Evolutionary conservation across 1,140 invertebrate species (phyloP).

Genomic region (Pemphigus obesinymphae): DNA sequence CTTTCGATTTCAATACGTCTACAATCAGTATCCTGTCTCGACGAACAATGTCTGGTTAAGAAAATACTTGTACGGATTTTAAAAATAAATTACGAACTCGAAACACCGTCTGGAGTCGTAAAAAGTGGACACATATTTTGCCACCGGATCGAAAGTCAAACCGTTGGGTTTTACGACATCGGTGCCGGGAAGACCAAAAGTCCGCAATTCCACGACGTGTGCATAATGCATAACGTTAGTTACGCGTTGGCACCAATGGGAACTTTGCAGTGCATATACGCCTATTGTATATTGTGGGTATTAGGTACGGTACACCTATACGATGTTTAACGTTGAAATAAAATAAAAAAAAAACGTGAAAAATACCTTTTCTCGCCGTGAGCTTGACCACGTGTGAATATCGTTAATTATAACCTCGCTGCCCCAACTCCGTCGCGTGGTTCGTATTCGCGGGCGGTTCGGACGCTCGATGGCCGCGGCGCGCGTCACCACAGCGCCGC

Average conservation of each 20-base stretch:
- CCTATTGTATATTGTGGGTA: neutral
- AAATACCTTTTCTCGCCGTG: neutral
- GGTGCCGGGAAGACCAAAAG: too few relatives aligned
- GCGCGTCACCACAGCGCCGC: neutral
- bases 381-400: constrained; percentile 30
- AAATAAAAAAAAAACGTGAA: neutral
- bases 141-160: too few relatives aligned
- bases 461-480: neutral
- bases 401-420: constrained; percentile 30
- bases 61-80: too few relatives aligned
- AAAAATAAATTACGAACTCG: too few relatives aligned
- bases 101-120: too few relatives aligned
- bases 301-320: neutral
- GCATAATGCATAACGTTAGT: neutral
- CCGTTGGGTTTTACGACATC: too few relatives aligned
- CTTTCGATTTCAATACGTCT: too few relatives aligned
- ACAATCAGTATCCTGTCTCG: too few relatives aligned
- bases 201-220: neutral
- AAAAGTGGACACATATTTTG: too few relatives aligned
- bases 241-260: neutral
- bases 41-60: too few relatives aligned
- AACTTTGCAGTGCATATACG: neutral
- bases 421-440: neutral
- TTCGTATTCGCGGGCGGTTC: neutral
- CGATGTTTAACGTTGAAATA: neutral